Evolutionary conservation across 2,888 invertebrate species (phyloP).

Genomic region (Macaria liturata): DNA sequence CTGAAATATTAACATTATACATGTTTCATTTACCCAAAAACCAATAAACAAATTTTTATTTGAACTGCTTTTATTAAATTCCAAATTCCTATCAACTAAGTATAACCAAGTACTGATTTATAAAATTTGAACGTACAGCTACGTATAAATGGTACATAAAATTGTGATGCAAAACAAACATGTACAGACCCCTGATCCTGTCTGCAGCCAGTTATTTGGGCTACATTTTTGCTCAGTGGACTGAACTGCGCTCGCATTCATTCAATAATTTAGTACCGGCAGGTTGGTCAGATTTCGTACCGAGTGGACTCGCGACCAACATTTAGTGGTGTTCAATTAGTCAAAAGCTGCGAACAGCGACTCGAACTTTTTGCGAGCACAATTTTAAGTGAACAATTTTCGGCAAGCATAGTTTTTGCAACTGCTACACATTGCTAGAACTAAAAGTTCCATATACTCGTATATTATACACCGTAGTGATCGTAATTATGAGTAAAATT

Average conservation of each 20-base stretch:
- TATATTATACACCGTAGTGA: too few species aligned
- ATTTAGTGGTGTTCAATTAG: constrained; percentile 10
- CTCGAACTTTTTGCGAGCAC: too few species aligned
- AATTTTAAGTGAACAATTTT: too few species aligned
- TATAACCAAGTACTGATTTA: too few species aligned
- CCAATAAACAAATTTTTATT: too few species aligned
- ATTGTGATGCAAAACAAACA: constrained; percentile 2
- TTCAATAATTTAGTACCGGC: constrained; percentile 2
- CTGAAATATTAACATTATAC: not conserved
- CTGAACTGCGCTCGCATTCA: constrained; percentile 7
- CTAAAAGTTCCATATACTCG: too few species aligned
- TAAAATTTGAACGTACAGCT: too few species aligned
- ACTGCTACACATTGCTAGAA: too few species aligned
- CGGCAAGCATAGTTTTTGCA: too few species aligned
- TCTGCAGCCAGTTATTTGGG: not conserved
- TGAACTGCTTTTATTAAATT: too few species aligned
- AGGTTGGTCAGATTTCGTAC: not conserved
- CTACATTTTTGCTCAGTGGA: constrained; percentile 1
- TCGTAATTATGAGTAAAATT: too few species aligned
- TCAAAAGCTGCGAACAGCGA: constrained; percentile 7
- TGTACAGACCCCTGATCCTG: not conserved
- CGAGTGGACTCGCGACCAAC: not conserved
- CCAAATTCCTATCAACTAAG: too few species aligned
- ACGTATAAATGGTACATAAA: not conserved
- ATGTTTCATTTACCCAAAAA: not conserved